Conservation (phyloP, 2,888 invertebrate genomes). For the Heterodera filipjevi region DNA sequence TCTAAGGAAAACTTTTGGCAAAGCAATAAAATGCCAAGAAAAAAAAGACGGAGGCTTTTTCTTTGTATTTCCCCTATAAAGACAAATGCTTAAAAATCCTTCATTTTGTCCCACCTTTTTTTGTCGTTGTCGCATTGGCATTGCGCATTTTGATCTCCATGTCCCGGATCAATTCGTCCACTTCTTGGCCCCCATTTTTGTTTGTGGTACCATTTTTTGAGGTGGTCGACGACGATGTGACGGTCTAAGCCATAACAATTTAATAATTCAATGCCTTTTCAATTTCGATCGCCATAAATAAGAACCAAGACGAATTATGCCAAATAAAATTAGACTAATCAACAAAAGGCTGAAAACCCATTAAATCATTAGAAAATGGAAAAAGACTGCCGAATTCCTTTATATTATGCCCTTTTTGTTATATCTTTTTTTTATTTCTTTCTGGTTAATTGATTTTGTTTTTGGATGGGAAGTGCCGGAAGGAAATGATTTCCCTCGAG, state of each 20-base stretch:
- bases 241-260: conserved; percentile 1
- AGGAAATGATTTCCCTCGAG: background rate
- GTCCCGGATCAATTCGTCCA: conserved; percentile 38
- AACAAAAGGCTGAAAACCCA: no score
- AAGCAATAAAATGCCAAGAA: background rate
- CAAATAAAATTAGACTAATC: no score
- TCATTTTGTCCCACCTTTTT: background rate
- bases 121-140: background rate
- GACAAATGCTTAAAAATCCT: no score
- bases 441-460: background rate
- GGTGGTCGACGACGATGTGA: background rate
- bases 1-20: no score
- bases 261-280: background rate
- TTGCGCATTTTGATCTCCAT: conserved; percentile 37
- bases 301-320: no score
- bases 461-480: background rate
- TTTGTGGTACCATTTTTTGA: background rate
- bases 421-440: background rate
- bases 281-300: background rate
- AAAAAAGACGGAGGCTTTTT: no score
- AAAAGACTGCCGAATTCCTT: no score
- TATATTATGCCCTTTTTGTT: background rate
- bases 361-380: no score
- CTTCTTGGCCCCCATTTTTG: conserved; percentile 16
- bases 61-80: no score